These are phyloP conservation scores for Eutrigla gurnardus DNA, from an alignment of 2,797 vertebrate genomes.

Conservation along the genomic window DNA sequence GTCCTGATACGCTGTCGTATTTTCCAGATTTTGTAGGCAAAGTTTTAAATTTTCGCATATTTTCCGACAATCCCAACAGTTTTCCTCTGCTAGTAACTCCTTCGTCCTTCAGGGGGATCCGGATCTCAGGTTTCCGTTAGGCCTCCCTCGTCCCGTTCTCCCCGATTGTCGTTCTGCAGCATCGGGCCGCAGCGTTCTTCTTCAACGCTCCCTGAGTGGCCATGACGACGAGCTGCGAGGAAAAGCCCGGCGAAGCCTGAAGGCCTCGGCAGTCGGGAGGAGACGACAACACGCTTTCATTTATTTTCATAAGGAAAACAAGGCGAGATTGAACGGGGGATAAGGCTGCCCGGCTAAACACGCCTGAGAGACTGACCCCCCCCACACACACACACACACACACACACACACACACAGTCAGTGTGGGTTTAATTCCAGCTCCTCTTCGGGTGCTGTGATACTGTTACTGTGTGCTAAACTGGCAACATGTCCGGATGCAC, in stretches of 20 bases:
- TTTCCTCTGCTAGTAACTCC: conserved; percentile 29
- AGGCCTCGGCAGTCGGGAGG: conserved; percentile 81
- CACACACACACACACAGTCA: conserved; percentile 21
- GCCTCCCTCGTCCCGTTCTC: conserved; percentile 53
- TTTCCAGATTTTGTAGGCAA: background rate
- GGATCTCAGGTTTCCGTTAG: conserved; percentile 43
- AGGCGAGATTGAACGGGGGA: conserved; percentile 74
- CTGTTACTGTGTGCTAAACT: background rate
- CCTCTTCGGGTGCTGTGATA: conserved; percentile 41
- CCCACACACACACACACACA: conserved; percentile 15
- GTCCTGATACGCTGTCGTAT: no score
- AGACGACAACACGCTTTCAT: conserved; percentile 79
- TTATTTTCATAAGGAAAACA: conserved; percentile 82
- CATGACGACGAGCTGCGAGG: conserved; percentile 72
- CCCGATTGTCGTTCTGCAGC: conserved; percentile 76
- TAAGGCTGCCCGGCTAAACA: conserved; percentile 70
- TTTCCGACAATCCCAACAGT: conserved; percentile 15
- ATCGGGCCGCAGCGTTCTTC: conserved; percentile 69
- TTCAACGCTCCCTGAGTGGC: conserved; percentile 77
- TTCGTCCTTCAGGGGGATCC: conserved; percentile 58
- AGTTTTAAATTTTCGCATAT: background rate
- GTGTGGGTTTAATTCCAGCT: conserved; percentile 57
- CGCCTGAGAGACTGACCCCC: conserved; percentile 70
- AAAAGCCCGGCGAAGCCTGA: conserved; percentile 78
- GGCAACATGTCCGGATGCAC: conserved; percentile 16